Base-by-base conservation (phyloP, 35 echinoderm and acorn worm species). In the Stichopus chloronotus region DNA sequence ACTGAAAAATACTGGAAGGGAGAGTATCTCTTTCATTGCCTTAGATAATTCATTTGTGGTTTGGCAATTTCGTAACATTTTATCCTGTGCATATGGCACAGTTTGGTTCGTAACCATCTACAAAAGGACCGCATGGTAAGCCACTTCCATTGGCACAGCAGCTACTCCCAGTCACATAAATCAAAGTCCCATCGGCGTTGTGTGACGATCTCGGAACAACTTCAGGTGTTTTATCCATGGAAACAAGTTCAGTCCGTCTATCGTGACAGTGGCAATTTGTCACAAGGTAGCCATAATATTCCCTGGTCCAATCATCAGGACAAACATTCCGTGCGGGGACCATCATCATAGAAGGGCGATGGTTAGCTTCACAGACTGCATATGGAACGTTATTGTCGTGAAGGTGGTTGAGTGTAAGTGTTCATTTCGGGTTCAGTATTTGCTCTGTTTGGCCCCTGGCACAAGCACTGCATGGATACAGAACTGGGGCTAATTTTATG, bases 31-130 rank as follows among this genome's bases (percentile, higher is more conserved):
- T 43, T 43, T 43, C 30, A 43, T 43, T 43, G 3, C 30, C 30
- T 43, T 1, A 43, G 30, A 43, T 43, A 43, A 43, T 43, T 43
- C 30, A 43, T 43, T 43, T 43, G 30, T 43, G 30, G 3, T 43
- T 43, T 43, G 30, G 30, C 30, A 43, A 43, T 43, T 43, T 43
- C 30, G 30, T 43, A 43, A 43, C 30, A 43, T 43, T 43, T 43
- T 92, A 92, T 11, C 30, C 20, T n/a, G 93, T 94, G 81, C 87
- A 90, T 11, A 90, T 87, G 25, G 87, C 93, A 91, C 93, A 94
- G 5, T 87, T 82, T 16, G 90, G 21, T 72, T 94, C 93, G 77
- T 81, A 4, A 30, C 93, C 93, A 72, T 83, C 61, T n/a, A 83
- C 52, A n/a, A 82, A 94, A 52, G 86, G 72, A 8, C 56, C 56